Evolutionary conservation across 2,888 invertebrate species (phyloP), one percentile per base, ranked within the genome.

Genomic region (Drosophila fulvimacula): DNA sequence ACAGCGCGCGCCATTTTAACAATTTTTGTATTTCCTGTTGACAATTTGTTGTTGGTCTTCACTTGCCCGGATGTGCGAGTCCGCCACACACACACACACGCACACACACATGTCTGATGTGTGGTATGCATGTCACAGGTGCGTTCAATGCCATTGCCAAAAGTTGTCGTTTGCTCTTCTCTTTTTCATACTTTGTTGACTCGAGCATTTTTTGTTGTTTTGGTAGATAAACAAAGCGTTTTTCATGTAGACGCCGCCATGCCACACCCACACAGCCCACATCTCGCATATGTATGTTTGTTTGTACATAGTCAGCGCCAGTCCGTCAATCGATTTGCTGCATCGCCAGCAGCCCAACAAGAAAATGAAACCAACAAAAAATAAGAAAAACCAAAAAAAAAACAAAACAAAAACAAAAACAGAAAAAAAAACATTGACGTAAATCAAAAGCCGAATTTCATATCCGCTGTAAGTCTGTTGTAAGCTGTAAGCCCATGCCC

Each of bases 391-490:
- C 59, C 65, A 64, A 59, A 21, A 64, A 59, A 53, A 63, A 64
- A 58, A 21, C 60, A 59, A 57, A 68, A 69, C 59, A 69, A 63
- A 64, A 46, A 17, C 58, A 57, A 39, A 69, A 30, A 6, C 1
- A 7, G 1, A 30, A 74, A 68, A 76, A 63, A 60, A 73, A 73
- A 79, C 61, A 59, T 80, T 79, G 78, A 82, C 84, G 84, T 87
- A 89, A 88, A 88, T 90, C 88, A 89, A 80, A 82, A 82, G 81
- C 76, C 82, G 82, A 82, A 89, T 77, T 87, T 85, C 81, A 86
- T 89, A 88, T 89, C 88, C 88, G 83, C 62, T 89, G 89, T 90
- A 90, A 90, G 88, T 88, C 84, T 76, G 76, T 77, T 87, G 87
- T 90, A 89, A 90, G 88, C 86, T 82, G 84, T 46, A 51, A 51